phyloP scores from a whole-genome alignment of 2,888 invertebrate genomes.

The Drosophila multiciliata region DNA sequence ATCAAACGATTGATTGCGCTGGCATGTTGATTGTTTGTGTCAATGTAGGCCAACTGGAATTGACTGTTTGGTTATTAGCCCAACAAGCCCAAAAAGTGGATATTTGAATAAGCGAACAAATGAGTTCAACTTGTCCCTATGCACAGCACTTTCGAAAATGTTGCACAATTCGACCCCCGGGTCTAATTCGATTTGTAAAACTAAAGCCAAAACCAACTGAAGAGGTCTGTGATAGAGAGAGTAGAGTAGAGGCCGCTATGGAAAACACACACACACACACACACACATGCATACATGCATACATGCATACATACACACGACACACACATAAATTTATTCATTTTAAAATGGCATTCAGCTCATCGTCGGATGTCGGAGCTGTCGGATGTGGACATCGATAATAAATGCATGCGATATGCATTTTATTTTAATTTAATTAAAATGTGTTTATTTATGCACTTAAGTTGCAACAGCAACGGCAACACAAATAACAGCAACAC shows the following conservation, averaged over 20 bases:
- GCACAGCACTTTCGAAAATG: slow-evolving; percentile 57
- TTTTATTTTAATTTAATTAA: slow-evolving; percentile 79
- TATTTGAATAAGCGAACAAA: slow-evolving; percentile 34
- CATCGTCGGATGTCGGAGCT: slow-evolving; percentile 33
- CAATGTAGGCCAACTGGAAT: neutral
- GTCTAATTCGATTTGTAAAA: slow-evolving; percentile 74
- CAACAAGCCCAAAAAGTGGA: slow-evolving; percentile 8
- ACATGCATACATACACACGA: slow-evolving; percentile 16
- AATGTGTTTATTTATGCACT: slow-evolving; percentile 79
- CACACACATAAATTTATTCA: slow-evolving; percentile 70
- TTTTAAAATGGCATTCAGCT: slow-evolving; percentile 48
- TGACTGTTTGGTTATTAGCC: slow-evolving; percentile 3
- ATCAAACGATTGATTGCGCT: slow-evolving; percentile 14
- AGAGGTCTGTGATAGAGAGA: neutral
- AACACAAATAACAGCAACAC: slow-evolving; percentile 16
- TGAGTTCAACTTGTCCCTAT: slow-evolving; percentile 55
- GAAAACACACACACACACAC: slow-evolving; percentile 15
- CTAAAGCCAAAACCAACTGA: slow-evolving; percentile 52
- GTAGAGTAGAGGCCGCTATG: slow-evolving; percentile 11
- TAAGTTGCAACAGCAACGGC: slow-evolving; percentile 55
- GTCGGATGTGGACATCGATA: slow-evolving; percentile 67
- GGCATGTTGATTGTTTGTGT: neutral
- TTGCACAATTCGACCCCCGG: slow-evolving; percentile 74
- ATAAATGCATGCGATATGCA: slow-evolving; percentile 61
- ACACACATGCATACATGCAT: slow-evolving; percentile 8